These are phyloP conservation scores for Rhodeus uyekii DNA, from an alignment of 2,797 vertebrate species.

Conservation along the genomic window DNA sequence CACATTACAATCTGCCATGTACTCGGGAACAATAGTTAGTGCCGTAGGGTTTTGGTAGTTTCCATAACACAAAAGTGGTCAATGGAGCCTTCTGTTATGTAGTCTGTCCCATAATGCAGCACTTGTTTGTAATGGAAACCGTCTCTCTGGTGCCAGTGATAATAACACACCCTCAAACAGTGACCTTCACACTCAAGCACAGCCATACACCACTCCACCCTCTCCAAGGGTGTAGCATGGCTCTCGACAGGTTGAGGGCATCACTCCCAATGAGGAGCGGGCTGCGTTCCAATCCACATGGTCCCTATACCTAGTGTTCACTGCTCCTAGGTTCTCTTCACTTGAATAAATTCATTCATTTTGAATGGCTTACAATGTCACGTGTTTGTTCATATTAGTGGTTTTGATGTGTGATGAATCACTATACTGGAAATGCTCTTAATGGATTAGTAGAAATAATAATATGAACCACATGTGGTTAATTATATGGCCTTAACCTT, in stretches of 20 bases:
- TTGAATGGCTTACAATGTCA: background rate
- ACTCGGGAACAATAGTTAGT: background rate
- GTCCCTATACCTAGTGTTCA: background rate
- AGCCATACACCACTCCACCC: background rate
- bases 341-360: background rate
- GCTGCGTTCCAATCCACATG: background rate
- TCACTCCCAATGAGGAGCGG: background rate
- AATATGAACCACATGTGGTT: no score
- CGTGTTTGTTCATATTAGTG: background rate
- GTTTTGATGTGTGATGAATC: background rate
- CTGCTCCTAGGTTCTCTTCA: background rate
- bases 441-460: no score
- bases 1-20: constrained; percentile 8
- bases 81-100: constrained; percentile 23
- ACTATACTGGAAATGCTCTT: no score
- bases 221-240: constrained; percentile 1
- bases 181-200: constrained; percentile 34
- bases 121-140: constrained; percentile 38
- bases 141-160: constrained; percentile 10
- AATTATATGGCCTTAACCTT: no score
- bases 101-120: constrained; percentile 20
- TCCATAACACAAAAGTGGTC: background rate
- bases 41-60: background rate
- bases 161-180: constrained; percentile 16
- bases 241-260: background rate